Evolutionary conservation across 2,113 vertebrate genomes (phyloP).

Genomic region (Acrocephalus arundinaceus): DNA sequence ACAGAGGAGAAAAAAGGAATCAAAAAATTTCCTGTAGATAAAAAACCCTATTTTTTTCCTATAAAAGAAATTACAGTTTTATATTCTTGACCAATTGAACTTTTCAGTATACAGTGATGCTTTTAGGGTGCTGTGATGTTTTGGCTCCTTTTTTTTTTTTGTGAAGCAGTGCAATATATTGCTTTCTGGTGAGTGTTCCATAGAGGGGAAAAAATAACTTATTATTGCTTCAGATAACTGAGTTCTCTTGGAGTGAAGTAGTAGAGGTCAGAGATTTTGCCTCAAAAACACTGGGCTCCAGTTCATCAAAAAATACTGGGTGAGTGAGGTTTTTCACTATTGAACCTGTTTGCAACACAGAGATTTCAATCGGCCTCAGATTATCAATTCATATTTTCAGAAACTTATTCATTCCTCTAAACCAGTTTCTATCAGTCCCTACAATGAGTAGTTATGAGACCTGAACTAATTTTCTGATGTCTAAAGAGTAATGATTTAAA

Average conservation of each 20-base stretch:
- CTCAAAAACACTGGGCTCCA: background rate
- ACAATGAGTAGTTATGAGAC: background rate
- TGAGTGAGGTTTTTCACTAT: background rate
- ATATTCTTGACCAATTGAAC: background rate
- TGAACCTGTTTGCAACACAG: background rate
- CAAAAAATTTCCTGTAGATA: background rate
- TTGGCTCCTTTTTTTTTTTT: background rate
- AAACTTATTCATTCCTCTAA: background rate
- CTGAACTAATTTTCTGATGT: background rate
- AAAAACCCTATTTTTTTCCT: background rate
- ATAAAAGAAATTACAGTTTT: background rate
- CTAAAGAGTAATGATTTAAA: background rate
- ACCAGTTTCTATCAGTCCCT: background rate
- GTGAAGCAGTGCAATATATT: background rate
- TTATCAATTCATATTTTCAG: background rate
- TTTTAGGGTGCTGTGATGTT: background rate
- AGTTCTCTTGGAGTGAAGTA: background rate
- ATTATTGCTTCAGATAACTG: background rate
- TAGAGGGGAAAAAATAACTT: background rate
- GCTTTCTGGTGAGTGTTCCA: background rate
- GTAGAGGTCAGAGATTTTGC: background rate
- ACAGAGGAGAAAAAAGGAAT: background rate
- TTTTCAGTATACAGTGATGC: background rate
- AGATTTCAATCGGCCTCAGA: background rate
- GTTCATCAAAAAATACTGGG: background rate